A percentile compares a stretch with the other conserved stretches of the same genome.
Evolutionary conservation across 2,113 vertebrate species (phyloP).

Genomic region (Myiopsitta monachus): DNA sequence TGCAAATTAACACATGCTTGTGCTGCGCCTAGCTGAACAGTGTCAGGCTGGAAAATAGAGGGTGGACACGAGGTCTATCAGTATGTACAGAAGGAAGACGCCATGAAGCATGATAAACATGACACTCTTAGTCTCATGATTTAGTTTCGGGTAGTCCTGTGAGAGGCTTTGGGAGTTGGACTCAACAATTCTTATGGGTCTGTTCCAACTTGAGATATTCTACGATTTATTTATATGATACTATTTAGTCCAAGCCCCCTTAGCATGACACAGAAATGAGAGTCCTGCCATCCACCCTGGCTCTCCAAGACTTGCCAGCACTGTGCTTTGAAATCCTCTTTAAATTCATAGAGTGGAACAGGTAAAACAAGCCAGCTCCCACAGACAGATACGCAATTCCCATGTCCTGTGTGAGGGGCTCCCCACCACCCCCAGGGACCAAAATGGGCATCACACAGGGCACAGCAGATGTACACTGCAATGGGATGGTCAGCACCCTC

Average conservation of each 20-base stretch:
- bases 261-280: neutral
- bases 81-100: neutral
- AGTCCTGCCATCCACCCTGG: neutral
- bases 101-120: neutral
- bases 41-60: neutral
- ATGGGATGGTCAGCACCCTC: neutral
- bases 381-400: neutral
- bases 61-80: neutral
- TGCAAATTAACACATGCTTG: neutral
- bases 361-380: neutral
- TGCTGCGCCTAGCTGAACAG: neutral
- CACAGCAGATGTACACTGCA: neutral
- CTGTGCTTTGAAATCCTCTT: neutral
- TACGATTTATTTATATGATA: neutral
- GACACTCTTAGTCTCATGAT: neutral
- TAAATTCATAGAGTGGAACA: neutral
- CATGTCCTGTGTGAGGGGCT: fast-evolving
- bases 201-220: neutral
- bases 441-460: fast-evolving
- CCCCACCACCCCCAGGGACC: neutral
- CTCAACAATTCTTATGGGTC: neutral
- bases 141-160: neutral
- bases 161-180: neutral
- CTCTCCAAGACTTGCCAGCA: neutral
- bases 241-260: neutral